Conservation (phyloP, 2,797 vertebrate genomes). For the Poecile montanus region DNA sequence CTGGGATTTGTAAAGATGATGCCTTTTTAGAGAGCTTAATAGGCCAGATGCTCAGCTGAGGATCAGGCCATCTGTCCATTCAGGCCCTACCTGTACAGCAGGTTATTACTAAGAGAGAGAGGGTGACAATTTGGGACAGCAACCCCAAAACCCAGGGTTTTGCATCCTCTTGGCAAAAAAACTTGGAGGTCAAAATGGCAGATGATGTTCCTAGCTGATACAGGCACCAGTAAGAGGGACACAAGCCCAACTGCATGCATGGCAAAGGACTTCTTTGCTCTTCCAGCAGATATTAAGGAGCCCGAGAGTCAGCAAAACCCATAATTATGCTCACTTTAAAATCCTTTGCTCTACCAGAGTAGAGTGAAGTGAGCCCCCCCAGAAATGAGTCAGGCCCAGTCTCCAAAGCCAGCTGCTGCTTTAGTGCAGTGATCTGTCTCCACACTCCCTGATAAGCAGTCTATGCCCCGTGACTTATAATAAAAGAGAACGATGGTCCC, state of each 20-base stretch:
- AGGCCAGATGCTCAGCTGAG: constrained; percentile 54
- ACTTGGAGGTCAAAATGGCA: background rate
- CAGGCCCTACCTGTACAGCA: constrained; percentile 42
- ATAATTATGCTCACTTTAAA: background rate
- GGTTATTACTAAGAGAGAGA: background rate
- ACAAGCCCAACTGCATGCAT: background rate
- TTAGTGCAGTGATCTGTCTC: constrained; percentile 50
- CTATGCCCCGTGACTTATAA: constrained; percentile 48
- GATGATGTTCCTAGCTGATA: background rate
- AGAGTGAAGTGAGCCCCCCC: background rate
- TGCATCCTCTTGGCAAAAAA: background rate
- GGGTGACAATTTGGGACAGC: background rate
- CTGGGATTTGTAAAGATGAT: constrained; percentile 54
- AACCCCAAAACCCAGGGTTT: background rate
- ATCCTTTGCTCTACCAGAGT: background rate
- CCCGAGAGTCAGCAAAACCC: background rate
- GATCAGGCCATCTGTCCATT: constrained; percentile 49
- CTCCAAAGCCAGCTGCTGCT: constrained; percentile 57
- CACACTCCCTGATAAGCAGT: constrained; percentile 39
- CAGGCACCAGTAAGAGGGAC: background rate
- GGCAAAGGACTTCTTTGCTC: background rate
- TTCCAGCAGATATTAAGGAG: background rate
- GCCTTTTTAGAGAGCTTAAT: constrained; percentile 54
- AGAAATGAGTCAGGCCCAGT: background rate
- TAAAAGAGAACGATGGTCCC: constrained; percentile 55